Percentiles rank a stretch among this genome's conserved stretches.
These are phyloP conservation scores for Nebria salina DNA, from an alignment of 2,888 invertebrate species.

Conservation along the genomic window DNA sequence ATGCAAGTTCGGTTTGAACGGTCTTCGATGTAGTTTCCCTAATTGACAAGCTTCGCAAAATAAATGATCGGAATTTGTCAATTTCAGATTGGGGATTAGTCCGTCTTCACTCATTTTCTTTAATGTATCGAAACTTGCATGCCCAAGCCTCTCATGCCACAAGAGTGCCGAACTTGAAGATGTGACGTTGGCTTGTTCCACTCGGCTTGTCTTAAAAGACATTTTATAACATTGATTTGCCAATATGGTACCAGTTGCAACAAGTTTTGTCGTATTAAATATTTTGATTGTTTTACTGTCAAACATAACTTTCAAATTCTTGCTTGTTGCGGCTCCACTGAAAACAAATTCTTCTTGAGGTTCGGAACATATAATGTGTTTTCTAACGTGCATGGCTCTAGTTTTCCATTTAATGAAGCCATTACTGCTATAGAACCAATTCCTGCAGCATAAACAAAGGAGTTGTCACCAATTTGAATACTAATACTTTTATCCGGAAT, in stretches of 20 bases:
- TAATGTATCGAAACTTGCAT: conserved; percentile 47
- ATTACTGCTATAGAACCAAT: too few relatives aligned
- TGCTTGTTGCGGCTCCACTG: conserved; percentile 12
- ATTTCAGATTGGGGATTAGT: conserved; percentile 38
- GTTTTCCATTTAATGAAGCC: too few relatives aligned
- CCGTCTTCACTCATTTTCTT: conserved; percentile 47
- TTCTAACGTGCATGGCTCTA: too few relatives aligned
- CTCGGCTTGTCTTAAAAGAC: conserved; percentile 8
- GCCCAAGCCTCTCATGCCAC: conserved; percentile 49
- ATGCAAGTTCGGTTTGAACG: conserved; percentile 28
- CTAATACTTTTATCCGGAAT: too few relatives aligned
- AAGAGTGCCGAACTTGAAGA: conserved; percentile 10
- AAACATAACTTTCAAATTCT: conserved; percentile 19
- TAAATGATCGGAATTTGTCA: conserved; percentile 37
- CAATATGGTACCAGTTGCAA: conserved; percentile 16
- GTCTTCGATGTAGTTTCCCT: conserved; percentile 38
- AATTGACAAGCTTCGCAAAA: conserved; percentile 46
- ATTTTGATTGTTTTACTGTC: conserved; percentile 21
- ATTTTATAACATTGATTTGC: conserved; percentile 23
- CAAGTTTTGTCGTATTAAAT: conserved; percentile 12
- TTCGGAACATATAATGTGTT: conserved; percentile 43
- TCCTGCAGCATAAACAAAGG: too few relatives aligned
- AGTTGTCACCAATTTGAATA: too few relatives aligned
- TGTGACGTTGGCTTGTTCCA: conserved; percentile 19
- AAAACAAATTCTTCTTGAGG: conserved; percentile 45